Conservation (phyloP, 2,113 vertebrate species). For the Bubo bubo region DNA sequence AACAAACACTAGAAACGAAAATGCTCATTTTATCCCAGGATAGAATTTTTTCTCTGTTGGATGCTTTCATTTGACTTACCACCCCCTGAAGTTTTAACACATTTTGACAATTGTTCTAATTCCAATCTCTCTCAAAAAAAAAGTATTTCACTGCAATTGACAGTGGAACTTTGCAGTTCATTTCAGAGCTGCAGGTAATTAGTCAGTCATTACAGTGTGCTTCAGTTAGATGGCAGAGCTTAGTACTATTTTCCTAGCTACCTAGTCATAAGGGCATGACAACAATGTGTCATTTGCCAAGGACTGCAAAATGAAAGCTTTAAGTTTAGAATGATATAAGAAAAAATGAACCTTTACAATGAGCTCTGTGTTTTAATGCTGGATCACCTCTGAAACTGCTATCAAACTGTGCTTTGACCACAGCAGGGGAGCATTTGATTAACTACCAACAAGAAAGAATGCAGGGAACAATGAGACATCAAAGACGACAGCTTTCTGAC, state of each 20-base stretch:
- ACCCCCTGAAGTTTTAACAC: conserved; percentile 18
- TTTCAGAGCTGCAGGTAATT: conserved; percentile 49
- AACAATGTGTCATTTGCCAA: neutral
- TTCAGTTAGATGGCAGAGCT: conserved; percentile 17
- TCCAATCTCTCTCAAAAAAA: neutral
- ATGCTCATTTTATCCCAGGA: conserved; percentile 36
- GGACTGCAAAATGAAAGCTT: neutral
- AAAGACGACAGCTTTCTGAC: conserved; percentile 81
- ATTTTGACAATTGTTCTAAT: conserved; percentile 53
- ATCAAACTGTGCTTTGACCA: conserved; percentile 73
- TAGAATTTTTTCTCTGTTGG: conserved; percentile 30
- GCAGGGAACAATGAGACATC: conserved; percentile 79
- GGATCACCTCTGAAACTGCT: conserved; percentile 69
- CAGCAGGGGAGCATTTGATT: conserved; percentile 81
- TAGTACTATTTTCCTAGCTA: neutral
- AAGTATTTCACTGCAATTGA: conserved; percentile 23
- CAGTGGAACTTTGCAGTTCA: neutral
- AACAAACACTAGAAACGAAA: conserved; percentile 22
- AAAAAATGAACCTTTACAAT: neutral
- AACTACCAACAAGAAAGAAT: conserved; percentile 76
- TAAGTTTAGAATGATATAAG: neutral
- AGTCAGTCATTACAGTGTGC: conserved; percentile 15
- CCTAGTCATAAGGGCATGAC: neutral
- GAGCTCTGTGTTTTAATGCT: conserved; percentile 26
- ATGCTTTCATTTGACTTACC: conserved; percentile 33